A percentile compares a stretch with the other conserved stretches of the same genome.
phyloP scores from a whole-genome alignment of 2,113 vertebrate species.

The Nettapus auritus region DNA sequence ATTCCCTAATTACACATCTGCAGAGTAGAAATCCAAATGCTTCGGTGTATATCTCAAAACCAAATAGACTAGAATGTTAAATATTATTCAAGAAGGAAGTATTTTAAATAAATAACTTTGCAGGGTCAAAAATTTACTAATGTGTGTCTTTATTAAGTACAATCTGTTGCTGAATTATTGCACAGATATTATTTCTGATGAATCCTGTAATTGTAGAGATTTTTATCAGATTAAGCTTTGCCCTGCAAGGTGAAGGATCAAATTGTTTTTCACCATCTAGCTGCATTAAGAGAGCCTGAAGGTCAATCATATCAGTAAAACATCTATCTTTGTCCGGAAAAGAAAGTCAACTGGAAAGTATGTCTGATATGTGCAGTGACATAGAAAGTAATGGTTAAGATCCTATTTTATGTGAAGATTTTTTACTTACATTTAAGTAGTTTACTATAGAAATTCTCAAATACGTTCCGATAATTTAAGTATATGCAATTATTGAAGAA shows the following conservation, averaged over 20 bases:
- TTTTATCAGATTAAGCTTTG: conserved; percentile 66
- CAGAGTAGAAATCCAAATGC: neutral
- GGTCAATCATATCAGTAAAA: conserved; percentile 68
- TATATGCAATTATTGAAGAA: neutral
- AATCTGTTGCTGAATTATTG: conserved; percentile 35
- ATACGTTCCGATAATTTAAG: neutral
- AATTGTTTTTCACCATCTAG: conserved; percentile 62
- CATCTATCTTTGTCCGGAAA: neutral
- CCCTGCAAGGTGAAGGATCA: conserved; percentile 54
- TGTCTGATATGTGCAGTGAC: conserved; percentile 51
- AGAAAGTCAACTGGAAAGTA: conserved; percentile 46
- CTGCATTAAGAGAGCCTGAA: conserved; percentile 46
- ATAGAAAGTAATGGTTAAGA: conserved; percentile 54
- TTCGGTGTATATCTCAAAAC: neutral
- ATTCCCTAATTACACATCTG: neutral
- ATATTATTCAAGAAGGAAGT: neutral
- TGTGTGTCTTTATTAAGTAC: neutral
- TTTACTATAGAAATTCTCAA: neutral
- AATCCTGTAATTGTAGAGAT: conserved; percentile 52
- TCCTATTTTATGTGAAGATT: neutral
- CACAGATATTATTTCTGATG: conserved; percentile 32
- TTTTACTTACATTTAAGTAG: neutral
- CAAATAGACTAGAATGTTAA: neutral
- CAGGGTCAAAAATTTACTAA: conserved; percentile 8
- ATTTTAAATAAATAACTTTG: neutral